Base-by-base conservation (phyloP, 2,113 vertebrate species). In the Myocastor coypus region DNA sequence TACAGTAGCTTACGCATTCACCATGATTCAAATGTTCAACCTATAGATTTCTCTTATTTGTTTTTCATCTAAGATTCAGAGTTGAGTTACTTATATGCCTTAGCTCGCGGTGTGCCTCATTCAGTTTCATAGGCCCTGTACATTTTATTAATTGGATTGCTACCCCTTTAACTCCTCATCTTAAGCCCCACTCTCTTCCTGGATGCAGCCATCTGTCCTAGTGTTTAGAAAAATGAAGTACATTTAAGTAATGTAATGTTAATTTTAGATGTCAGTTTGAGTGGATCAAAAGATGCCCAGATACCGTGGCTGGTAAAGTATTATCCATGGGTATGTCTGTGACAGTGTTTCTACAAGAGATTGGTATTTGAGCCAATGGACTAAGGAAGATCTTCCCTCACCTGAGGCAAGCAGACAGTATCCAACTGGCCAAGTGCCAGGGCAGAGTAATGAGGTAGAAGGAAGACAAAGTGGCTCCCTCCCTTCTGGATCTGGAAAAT, bases 61-160 rank as follows among this genome's bases (percentile, higher is more conserved):
- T 91, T 75, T 93, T 92, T 64, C 86, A 93, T 32, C 46, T 82
- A 89, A 30, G 3, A 12, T 73, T 96, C 32, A 83, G 73, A 94
- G 17, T 57, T 77, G 24, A 66, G 52, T 86, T 78, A 85, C 83
- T 87, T 69, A 59, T n/a, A 24, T 57, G 26, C 92, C 61, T 90
- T 82, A 91, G 40, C 13, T 92, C 32, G 16, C 46, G 8, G 26
- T 63, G 88, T 4, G 92, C 10, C 9, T 30, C 30, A 86, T 37
- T 57, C 68, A 77, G 59, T 6, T 40, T 92, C 84, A 81, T 1
- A 69, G 89, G 40, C 17, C 6, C 28, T 92, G 11, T 30, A 59
- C 50, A 9, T 94, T 95, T 96, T 94, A 80, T 88, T 94, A 55
- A 96, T 64, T 71, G 83, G 66, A 68, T 85, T 91, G 52, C 59